Conservation (phyloP, 2,113 vertebrate genomes). For the Rynchops niger region DNA sequence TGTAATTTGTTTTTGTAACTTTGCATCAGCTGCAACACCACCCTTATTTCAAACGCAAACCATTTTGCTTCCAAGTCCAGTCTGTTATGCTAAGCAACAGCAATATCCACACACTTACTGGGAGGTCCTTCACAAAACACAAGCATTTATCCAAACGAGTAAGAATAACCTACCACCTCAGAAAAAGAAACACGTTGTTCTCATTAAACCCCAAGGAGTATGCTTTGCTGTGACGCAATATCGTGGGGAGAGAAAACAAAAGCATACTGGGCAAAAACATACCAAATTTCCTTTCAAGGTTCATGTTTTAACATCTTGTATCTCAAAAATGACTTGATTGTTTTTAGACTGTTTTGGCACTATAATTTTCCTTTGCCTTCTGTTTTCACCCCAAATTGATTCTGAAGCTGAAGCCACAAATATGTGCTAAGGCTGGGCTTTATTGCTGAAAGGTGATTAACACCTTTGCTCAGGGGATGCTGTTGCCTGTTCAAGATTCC, state of each 20-base stretch:
- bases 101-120: background rate
- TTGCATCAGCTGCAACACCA: background rate
- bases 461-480: background rate
- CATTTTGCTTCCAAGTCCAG: background rate
- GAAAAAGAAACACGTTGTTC: slow-evolving; percentile 13
- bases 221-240: background rate
- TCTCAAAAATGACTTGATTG: background rate
- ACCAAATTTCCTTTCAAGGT: background rate
- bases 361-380: background rate
- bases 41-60: background rate
- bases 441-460: background rate
- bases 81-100: background rate
- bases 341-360: background rate
- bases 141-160: background rate
- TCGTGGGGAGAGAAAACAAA: background rate
- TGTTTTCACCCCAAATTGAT: background rate
- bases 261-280: background rate
- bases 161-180: background rate
- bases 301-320: background rate
- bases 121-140: background rate
- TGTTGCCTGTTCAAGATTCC: background rate
- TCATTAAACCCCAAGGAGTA: background rate
- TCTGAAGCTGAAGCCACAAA: background rate
- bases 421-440: background rate
- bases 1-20: background rate